A percentile compares a stretch with the other conserved stretches of the same genome.
phyloP scores from a whole-genome alignment of 2,113 vertebrate genomes.

The Varanus komodoensis region DNA sequence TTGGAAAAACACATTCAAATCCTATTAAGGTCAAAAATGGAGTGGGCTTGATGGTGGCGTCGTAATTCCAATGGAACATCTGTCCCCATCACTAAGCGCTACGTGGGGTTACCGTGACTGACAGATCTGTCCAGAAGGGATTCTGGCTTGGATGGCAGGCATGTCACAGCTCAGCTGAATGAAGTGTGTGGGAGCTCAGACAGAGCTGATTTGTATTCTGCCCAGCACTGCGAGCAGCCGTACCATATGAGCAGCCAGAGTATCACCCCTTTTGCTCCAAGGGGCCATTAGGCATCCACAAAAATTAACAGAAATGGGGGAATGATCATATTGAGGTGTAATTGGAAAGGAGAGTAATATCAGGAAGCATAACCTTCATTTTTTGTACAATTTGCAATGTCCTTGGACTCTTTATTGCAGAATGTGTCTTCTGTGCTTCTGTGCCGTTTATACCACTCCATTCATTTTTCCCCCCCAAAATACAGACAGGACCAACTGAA shows the following conservation, averaged over 20 bases:
- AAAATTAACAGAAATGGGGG: not conserved
- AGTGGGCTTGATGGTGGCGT: constrained; percentile 42
- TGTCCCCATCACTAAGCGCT: constrained; percentile 43
- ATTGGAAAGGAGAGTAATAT: constrained; percentile 5
- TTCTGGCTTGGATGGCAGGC: constrained; percentile 15
- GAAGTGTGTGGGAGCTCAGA: constrained; percentile 17
- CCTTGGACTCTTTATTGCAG: not conserved
- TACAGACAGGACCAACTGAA: not conserved
- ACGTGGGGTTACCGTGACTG: constrained; percentile 49
- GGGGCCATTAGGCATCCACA: not conserved
- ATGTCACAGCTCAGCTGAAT: constrained; percentile 41
- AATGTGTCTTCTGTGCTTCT: not conserved
- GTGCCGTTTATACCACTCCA: not conserved
- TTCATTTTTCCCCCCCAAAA: not conserved
- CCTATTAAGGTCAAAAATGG: constrained; percentile 31
- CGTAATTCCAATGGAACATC: constrained; percentile 47
- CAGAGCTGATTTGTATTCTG: constrained; percentile 5
- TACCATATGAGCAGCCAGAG: not conserved
- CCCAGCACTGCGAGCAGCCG: constrained; percentile 20
- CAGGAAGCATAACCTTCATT: not conserved
- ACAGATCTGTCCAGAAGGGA: constrained; percentile 52
- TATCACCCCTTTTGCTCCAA: not conserved
- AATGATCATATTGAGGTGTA: not conserved
- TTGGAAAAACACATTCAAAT: not conserved
- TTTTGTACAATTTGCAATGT: constrained; percentile 19